Conservation (phyloP, 2,113 vertebrate species). For the Gallinago undulata region DNA sequence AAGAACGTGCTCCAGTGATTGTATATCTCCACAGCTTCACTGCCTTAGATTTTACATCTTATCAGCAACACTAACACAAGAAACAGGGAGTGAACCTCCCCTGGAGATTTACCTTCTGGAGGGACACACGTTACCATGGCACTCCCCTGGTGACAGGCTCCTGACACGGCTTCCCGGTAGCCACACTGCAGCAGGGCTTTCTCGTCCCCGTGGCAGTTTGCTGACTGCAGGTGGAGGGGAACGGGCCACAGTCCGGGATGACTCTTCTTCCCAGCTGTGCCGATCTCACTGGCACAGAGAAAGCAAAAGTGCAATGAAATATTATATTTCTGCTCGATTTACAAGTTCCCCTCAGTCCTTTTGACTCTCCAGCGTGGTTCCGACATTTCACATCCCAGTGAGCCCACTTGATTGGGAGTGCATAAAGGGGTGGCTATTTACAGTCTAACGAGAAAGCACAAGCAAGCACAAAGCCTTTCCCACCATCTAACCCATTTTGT, state of each 20-base stretch:
- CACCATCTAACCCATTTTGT: background rate
- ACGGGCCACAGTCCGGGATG: constrained; percentile 73
- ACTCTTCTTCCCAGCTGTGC: constrained; percentile 76
- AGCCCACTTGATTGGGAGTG: background rate
- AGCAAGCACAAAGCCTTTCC: background rate
- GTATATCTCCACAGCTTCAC: background rate
- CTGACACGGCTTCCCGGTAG: constrained; percentile 77
- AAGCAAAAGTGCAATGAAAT: background rate
- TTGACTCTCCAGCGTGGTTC: background rate
- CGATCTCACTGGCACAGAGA: constrained; percentile 78
- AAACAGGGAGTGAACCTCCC: background rate
- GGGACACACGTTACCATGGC: constrained; percentile 80
- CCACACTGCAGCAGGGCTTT: constrained; percentile 79
- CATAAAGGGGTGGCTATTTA: background rate
- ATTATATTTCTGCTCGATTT: background rate
- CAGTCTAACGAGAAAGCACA: background rate
- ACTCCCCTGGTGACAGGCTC: constrained; percentile 81
- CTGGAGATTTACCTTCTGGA: constrained; percentile 82
- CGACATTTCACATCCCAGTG: background rate
- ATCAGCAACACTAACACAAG: background rate
- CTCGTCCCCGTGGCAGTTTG: constrained; percentile 88
- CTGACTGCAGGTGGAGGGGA: constrained; percentile 82
- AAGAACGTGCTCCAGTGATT: background rate
- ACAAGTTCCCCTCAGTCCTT: background rate
- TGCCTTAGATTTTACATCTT: background rate